Conservation (phyloP, 1,140 invertebrate genomes). For the Conopomorpha cramerella region DNA sequence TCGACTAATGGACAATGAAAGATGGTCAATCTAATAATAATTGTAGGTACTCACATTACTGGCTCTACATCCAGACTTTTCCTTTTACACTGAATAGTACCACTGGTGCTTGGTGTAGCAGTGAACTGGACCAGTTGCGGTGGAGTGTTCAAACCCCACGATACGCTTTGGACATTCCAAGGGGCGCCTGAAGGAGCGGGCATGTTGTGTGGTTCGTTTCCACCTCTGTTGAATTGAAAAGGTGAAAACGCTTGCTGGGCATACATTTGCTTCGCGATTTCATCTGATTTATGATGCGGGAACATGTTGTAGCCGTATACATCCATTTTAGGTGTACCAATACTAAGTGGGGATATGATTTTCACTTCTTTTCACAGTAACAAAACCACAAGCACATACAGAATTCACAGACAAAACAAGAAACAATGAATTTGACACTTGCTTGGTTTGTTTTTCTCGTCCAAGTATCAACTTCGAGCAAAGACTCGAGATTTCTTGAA, state of each 20-base stretch:
- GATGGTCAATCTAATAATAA: neutral
- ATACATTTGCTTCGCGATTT: conserved; percentile 39
- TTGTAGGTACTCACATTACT: conserved; percentile 26
- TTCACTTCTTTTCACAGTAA: no score
- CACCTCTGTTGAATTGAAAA: conserved; percentile 12
- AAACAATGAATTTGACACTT: no score
- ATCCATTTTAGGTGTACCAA: no score
- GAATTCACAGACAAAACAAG: no score
- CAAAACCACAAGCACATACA: no score
- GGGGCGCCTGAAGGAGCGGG: conserved; percentile 42
- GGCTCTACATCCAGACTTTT: conserved; percentile 44
- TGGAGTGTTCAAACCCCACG: conserved; percentile 43
- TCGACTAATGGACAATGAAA: neutral
- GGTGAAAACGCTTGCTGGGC: conserved; percentile 23
- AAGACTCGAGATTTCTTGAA: no score
- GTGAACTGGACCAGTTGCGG: conserved; percentile 48
- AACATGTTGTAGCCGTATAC: conserved; percentile 32
- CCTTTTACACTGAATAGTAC: conserved; percentile 22
- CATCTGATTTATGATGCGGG: conserved; percentile 35
- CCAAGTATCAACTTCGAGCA: no score
- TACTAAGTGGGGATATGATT: no score
- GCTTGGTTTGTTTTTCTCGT: no score
- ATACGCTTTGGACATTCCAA: conserved; percentile 43
- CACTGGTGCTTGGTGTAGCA: conserved; percentile 13
- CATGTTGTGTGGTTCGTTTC: conserved; percentile 29